phyloP scores from a whole-genome alignment of 2,797 vertebrate species.

The Apodemus agrarius region DNA sequence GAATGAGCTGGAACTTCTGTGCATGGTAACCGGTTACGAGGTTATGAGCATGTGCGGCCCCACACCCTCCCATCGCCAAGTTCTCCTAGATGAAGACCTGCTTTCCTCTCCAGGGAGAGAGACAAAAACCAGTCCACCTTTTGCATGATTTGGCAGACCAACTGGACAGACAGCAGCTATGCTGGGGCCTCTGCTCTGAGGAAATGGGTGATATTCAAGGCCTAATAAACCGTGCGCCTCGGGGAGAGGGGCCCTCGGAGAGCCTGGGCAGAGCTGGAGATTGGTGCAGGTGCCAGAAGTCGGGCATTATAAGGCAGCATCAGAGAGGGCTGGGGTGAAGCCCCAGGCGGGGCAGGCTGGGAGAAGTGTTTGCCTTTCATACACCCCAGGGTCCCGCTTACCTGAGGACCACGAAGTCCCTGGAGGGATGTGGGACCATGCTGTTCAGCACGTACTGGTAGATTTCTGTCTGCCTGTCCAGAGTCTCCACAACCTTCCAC shows the following conservation, averaged over 20 bases:
- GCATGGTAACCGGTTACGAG: not conserved
- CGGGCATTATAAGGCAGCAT: not conserved
- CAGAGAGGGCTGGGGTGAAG: not conserved
- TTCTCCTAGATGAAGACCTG: not conserved
- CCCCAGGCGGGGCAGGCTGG: rapidly evolving
- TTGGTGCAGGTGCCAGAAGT: not conserved
- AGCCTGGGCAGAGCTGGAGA: not conserved
- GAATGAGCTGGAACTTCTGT: not conserved
- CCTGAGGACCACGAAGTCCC: slow-evolving; percentile 97
- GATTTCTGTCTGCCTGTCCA: slow-evolving; percentile 97
- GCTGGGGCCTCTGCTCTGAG: slow-evolving; percentile 77
- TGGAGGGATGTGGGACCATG: slow-evolving; percentile 97
- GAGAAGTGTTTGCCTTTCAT: not conserved
- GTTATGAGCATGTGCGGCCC: not conserved
- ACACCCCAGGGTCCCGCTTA: slow-evolving; percentile 67
- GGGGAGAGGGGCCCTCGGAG: not conserved
- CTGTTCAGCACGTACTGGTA: slow-evolving; percentile 96
- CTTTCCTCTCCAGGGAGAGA: not conserved
- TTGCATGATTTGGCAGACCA: slow-evolving; percentile 81
- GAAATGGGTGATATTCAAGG: slow-evolving; percentile 76
- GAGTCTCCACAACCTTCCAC: slow-evolving; percentile 95
- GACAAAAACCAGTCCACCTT: slow-evolving; percentile 58
- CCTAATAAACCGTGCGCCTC: slow-evolving; percentile 69
- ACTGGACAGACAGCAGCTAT: slow-evolving; percentile 69
- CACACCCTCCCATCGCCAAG: not conserved